A percentile compares a stretch with the other conserved stretches of the same genome.
Evolutionary conservation across 2,888 invertebrate genomes (phyloP).

Genomic region (Agrochola macilenta): DNA sequence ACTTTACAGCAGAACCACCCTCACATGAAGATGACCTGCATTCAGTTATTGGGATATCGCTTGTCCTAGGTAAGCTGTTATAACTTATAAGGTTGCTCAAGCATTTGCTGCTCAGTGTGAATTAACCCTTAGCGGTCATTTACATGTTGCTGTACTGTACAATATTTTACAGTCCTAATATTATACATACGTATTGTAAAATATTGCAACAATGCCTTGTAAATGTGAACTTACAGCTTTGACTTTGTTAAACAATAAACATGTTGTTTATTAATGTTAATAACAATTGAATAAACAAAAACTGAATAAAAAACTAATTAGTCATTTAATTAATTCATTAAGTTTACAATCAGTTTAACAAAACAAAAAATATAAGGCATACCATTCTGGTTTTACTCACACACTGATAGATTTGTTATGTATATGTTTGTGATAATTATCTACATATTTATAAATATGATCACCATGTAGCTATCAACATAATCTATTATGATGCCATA

Average conservation of each 20-base stretch:
- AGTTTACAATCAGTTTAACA: not conserved
- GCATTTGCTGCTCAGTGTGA: not conserved
- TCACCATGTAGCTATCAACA: not conserved
- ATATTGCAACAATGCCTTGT: not conserved
- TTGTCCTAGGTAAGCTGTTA: slow-evolving; percentile 93
- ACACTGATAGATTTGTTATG: not conserved
- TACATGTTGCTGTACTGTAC: not conserved
- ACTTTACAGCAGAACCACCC: slow-evolving; percentile 81
- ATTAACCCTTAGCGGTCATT: not conserved
- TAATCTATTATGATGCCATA: not conserved
- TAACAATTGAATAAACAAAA: not conserved
- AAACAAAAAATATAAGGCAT: not conserved
- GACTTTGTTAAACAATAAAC: not conserved
- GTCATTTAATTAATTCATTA: not conserved
- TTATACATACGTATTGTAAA: not conserved
- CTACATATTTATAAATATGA: not conserved
- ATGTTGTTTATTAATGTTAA: not conserved
- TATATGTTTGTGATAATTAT: not conserved
- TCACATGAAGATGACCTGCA: slow-evolving; percentile 91
- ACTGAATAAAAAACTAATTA: not conserved
- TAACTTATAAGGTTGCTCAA: not conserved
- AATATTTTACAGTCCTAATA: not conserved
- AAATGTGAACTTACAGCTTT: not conserved
- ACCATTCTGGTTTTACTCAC: not conserved
- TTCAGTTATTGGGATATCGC: slow-evolving; percentile 96